A percentile compares a stretch with the other conserved stretches of the same genome.
phyloP scores from a whole-genome alignment of 2,797 vertebrate species.

The Zalophus californianus region DNA sequence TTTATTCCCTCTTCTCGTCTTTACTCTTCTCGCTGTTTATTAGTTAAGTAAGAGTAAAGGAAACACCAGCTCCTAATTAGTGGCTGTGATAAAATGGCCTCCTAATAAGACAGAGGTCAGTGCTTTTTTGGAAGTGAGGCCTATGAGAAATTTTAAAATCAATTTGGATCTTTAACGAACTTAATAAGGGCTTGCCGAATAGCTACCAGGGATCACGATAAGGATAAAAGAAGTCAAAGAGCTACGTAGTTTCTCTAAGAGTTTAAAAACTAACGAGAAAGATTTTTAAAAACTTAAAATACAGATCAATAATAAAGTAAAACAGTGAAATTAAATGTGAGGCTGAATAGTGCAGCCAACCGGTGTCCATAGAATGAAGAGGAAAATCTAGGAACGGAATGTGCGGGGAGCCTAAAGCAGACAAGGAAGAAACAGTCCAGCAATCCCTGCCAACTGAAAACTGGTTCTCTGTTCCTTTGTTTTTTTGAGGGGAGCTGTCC shows the following conservation, averaged over 20 bases:
- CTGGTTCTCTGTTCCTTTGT: neutral
- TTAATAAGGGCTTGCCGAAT: neutral
- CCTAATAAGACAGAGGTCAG: neutral
- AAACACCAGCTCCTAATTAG: neutral
- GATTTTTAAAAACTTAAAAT: neutral
- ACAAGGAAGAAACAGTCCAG: neutral
- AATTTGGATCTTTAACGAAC: neutral
- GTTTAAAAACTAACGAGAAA: slow-evolving; percentile 1
- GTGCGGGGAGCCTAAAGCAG: fast-evolving
- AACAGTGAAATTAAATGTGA: neutral
- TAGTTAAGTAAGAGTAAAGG: slow-evolving; percentile 18
- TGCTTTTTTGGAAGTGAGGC: neutral
- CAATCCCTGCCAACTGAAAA: neutral
- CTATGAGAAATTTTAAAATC: slow-evolving; percentile 35
- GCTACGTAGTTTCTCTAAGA: neutral
- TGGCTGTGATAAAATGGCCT: neutral
- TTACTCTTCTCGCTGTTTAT: neutral
- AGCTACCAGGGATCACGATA: neutral
- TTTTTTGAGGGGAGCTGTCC: neutral
- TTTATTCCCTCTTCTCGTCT: neutral
- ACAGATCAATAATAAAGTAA: neutral
- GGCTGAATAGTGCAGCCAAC: neutral
- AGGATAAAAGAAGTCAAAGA: neutral
- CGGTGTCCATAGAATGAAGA: neutral
- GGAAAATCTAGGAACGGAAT: neutral